Evolutionary conservation across 2,797 vertebrate species (phyloP), one percentile per base, ranked within the genome.

Genomic region (Propithecus perrieri): DNA sequence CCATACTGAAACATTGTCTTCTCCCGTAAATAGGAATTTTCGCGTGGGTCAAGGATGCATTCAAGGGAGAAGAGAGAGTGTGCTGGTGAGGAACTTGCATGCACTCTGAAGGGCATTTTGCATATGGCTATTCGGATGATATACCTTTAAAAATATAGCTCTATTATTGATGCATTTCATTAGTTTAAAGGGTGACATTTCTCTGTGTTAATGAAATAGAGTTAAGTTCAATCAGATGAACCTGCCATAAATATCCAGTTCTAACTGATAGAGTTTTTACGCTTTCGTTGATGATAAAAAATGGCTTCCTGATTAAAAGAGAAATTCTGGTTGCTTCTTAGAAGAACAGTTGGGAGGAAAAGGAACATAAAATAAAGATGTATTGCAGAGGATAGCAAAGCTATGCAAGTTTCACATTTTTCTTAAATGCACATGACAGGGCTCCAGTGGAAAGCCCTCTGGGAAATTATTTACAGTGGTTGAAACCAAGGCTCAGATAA

Each of bases 191-290:
- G 95, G 61, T 98, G 97, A 97, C 92, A 98, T 98, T 97, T 98
- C 93, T 98, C 94, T 63, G 15, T 98, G 98, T 97, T 98, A 98
- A 98, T 97, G 97, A 99, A 98, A 98, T 97, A 98, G 50, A 97
- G 92, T 84, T 88, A 97, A 94, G 96, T 98, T 94, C 88, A 97
- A 96, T 92, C 91, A 97, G 95, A 97, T 97, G 95, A 98, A 97
- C 78, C 90, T 93, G 88, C 96, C 94, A 93, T 97, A 98, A 93
- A 97, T 97, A 97, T 55, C 96, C 96, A 98, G 96, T 97, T 98
- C 90, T 97, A 98, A 97, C 97, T 97, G 95, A 98, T 95, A 98
- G 98, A 97, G 65, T 96, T 98, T 98, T 98, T 98, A 98, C 96
- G 96, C 95, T 98, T 97, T 94, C 92, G 91, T 63, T 93, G 97